Base-by-base conservation (phyloP, 2,888 invertebrate species). In the Sabellastarte sp. region DNA sequence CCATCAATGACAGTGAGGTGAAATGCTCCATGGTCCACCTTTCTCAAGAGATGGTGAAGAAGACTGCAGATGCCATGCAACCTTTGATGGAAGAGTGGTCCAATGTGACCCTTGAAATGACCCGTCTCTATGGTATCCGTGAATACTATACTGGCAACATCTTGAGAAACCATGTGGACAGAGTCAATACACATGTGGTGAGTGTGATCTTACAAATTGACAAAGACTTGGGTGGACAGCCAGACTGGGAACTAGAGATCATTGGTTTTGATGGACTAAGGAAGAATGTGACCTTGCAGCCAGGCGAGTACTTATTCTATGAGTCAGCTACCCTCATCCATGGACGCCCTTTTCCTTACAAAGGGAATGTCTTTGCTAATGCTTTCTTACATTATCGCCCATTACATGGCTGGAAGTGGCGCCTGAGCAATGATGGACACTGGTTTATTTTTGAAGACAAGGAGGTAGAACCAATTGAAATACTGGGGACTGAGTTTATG, bases 121-220 rank as follows among this genome's bases (percentile, higher is more conserved):
- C 57, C 5, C 15, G 15, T 5, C 5, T 57, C 15, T 57, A 57
- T 24, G 57, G 57, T 30, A 57, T 57, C n/a, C 10, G 57, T 4
- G 57, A 57, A 57, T 57, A 57, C 24, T 32, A 57, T 30, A 5
- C 10, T 4, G 57, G 57, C 4, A 32, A 30, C 20, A 24, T 57
- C 24, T 30, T 57, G 24, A 15, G 57, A 30, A 30, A 57, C 31
- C 57, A 57, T 57, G 57, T 57, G 5, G 57, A 57, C 24, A 24
- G 57, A 5, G 24, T 57, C 15, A 30, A 15, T 24, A 57, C 57
- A 24, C 57, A 57, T 24, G 31, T 57, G 4, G 29, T 57, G 5
- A n/a, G 20, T 26, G 53, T 26, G 4, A 53, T 53, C 5, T 53
- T 53, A 26, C 53, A 53, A 26, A 53, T 53, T 24, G 53, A 53